Conservation (phyloP, 2,113 vertebrate genomes). For the Gracilinanus agilis region DNA sequence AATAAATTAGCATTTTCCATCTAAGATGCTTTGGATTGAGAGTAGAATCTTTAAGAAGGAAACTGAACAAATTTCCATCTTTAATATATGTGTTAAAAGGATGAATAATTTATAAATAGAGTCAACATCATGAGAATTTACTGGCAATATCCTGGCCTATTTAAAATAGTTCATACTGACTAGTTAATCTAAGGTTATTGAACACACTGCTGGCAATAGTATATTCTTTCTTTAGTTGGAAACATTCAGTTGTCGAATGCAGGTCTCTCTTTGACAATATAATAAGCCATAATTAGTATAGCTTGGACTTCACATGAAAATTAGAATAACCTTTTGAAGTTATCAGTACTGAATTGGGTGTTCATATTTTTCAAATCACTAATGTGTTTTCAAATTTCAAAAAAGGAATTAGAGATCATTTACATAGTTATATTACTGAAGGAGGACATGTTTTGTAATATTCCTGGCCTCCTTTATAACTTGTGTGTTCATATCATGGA, state of each 20-base stretch:
- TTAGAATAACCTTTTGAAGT: constrained; percentile 65
- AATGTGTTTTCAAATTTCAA: constrained; percentile 44
- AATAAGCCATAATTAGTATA: constrained; percentile 75
- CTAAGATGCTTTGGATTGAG: constrained; percentile 41
- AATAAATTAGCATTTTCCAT: background rate
- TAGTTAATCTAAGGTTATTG: constrained; percentile 65
- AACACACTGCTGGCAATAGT: constrained; percentile 64
- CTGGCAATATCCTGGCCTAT: constrained; percentile 54
- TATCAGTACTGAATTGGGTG: constrained; percentile 48
- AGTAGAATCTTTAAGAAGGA: constrained; percentile 41
- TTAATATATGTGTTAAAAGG: constrained; percentile 24
- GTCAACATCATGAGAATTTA: constrained; percentile 59
- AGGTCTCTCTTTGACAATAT: constrained; percentile 73
- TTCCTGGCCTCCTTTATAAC: background rate
- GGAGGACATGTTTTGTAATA: background rate
- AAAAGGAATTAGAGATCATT: constrained; percentile 38
- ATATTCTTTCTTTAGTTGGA: constrained; percentile 64
- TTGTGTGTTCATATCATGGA: constrained; percentile 38
- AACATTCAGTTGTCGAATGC: constrained; percentile 62
- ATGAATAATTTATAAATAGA: constrained; percentile 53
- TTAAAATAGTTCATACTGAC: background rate
- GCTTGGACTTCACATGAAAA: constrained; percentile 77
- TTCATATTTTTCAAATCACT: constrained; percentile 67
- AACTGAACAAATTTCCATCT: constrained; percentile 42
- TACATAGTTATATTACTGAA: constrained; percentile 19